These are phyloP conservation scores for Acheta domesticus DNA, from an alignment of 2,888 invertebrate species.

Conservation along the genomic window DNA sequence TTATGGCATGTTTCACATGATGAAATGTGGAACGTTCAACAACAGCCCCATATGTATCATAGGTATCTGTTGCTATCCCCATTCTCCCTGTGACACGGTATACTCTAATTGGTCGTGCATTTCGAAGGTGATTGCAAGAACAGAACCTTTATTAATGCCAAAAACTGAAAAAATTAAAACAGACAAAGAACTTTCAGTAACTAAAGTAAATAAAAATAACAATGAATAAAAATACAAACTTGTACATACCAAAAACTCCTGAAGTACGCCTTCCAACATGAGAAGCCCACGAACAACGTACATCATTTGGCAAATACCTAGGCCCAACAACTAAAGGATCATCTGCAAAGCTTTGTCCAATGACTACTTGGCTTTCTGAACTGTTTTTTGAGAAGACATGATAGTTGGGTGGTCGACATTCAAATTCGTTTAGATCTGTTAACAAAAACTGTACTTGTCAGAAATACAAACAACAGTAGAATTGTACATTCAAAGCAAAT, in stretches of 20 bases:
- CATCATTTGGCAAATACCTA: constrained; percentile 65
- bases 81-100: constrained; percentile 73
- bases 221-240: constrained; percentile 72
- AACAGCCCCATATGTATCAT: constrained; percentile 67
- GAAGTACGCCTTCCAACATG: constrained; percentile 62
- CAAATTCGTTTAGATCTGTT: constrained; percentile 69
- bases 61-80: constrained; percentile 72
- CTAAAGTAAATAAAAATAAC: constrained; percentile 56
- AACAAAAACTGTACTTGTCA: constrained; percentile 26
- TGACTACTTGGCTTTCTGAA: constrained; percentile 54
- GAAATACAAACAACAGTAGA: not conserved
- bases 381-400: constrained; percentile 62
- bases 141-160: constrained; percentile 67
- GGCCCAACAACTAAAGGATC: constrained; percentile 72
- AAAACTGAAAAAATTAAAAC: constrained; percentile 56
- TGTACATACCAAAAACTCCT: constrained; percentile 66
- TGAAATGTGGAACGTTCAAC: constrained; percentile 65
- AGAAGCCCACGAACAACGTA: constrained; percentile 60
- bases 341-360: constrained; percentile 68
- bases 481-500: not conserved
- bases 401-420: constrained; percentile 57
- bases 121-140: constrained; percentile 55
- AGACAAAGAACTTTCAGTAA: not conserved
- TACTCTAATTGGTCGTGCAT: constrained; percentile 62
- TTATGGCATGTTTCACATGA: constrained; percentile 64